Percentiles rank a stretch among this genome's conserved stretches.
Conservation (phyloP, 2,113 vertebrate species). For the Propithecus coquereli region DNA sequence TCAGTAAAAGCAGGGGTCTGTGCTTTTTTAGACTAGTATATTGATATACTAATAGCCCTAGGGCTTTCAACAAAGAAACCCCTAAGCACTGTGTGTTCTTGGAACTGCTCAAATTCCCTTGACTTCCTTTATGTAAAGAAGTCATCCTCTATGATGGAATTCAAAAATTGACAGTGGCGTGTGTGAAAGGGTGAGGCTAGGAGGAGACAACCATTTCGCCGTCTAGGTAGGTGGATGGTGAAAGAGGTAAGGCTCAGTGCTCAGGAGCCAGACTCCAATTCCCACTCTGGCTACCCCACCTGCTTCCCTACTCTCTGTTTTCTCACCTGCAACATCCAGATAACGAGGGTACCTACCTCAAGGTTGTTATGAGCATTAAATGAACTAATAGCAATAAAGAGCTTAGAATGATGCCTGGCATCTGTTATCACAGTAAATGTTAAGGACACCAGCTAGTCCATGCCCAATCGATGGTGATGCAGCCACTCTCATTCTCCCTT, state of each 20-base stretch:
- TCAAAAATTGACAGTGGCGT: not conserved
- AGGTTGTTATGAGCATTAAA: not conserved
- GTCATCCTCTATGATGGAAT: not conserved
- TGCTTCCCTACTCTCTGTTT: not conserved
- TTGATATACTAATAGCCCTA: not conserved
- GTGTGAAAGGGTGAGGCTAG: accelerated
- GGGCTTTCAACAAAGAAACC: not conserved
- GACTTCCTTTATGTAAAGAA: not conserved
- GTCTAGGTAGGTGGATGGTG: not conserved
- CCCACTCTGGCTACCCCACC: no score
- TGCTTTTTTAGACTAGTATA: not conserved
- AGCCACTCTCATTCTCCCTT: not conserved
- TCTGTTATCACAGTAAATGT: not conserved
- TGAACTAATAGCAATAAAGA: not conserved
- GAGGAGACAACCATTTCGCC: not conserved
- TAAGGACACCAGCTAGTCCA: not conserved
- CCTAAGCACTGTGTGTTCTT: not conserved
- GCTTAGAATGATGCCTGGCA: not conserved
- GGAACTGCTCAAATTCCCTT: not conserved
- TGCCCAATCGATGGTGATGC: not conserved
- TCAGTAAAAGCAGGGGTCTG: not conserved
- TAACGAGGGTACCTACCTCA: not conserved
- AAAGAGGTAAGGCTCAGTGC: not conserved
- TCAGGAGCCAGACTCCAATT: not conserved
- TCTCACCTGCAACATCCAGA: not conserved